These are phyloP conservation scores for Cygnus buccinator DNA, from an alignment of 2,113 vertebrate genomes.

Conservation along the genomic window DNA sequence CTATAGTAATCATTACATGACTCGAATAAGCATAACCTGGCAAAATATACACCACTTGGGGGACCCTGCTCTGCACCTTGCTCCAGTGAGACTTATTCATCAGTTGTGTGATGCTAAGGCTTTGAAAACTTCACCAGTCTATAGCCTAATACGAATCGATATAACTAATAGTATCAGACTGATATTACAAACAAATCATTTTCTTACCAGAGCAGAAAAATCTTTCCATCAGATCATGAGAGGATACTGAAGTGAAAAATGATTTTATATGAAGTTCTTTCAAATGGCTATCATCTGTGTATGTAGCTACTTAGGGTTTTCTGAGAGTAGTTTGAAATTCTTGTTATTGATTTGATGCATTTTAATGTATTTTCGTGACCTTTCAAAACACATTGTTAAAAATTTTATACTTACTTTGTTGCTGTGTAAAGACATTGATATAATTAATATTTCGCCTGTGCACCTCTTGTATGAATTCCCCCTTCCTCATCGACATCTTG, in stretches of 20 bases:
- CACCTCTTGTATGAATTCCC: neutral
- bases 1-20: slow-evolving; percentile 18
- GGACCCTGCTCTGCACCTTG: neutral
- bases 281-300: slow-evolving; percentile 44
- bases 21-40: slow-evolving; percentile 44
- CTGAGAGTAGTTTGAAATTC: slow-evolving; percentile 49
- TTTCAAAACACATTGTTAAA: slow-evolving; percentile 70
- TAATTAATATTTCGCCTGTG: neutral
- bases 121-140: slow-evolving; percentile 36
- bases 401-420: slow-evolving; percentile 16
- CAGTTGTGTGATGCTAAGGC: neutral
- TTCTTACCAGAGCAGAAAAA: slow-evolving; percentile 66
- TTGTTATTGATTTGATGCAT: slow-evolving; percentile 70
- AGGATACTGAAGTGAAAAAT: slow-evolving; percentile 68
- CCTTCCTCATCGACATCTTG: neutral
- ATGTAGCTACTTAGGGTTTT: slow-evolving; percentile 45
- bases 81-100: slow-evolving; percentile 29
- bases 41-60: neutral
- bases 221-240: slow-evolving; percentile 59
- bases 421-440: neutral
- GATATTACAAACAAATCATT: slow-evolving; percentile 66
- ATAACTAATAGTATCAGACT: slow-evolving; percentile 63
- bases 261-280: slow-evolving; percentile 59
- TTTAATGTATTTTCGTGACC: slow-evolving; percentile 72
- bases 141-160: slow-evolving; percentile 24